A percentile compares a stretch with the other conserved stretches of the same genome.
phyloP scores from a whole-genome alignment of 2,888 invertebrate species.

The Polyploca ridens region DNA sequence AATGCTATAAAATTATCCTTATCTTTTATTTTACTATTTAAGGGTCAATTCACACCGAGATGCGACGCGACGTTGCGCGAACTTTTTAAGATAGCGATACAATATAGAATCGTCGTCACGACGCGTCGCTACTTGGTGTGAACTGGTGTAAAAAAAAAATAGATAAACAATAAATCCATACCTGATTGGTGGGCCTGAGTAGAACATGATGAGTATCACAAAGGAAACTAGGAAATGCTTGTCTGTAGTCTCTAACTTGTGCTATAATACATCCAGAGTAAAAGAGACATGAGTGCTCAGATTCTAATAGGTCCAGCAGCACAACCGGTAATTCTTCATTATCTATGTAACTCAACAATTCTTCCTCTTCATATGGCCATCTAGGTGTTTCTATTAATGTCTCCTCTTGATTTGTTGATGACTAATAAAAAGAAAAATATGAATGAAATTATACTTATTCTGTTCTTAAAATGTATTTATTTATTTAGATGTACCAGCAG shows the following conservation, averaged over 20 bases:
- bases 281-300: constrained; percentile 93
- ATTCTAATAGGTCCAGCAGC: constrained; percentile 92
- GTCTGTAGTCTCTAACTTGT: constrained; percentile 95
- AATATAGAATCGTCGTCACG: too few species aligned
- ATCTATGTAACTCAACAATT: constrained; percentile 94
- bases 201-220: constrained; percentile 95
- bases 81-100: too few species aligned
- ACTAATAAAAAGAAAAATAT: constrained; percentile 32
- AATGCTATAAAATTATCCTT: too few species aligned
- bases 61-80: too few species aligned
- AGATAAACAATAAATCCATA: constrained; percentile 73
- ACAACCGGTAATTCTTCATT: constrained; percentile 95
- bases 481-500: too few species aligned
- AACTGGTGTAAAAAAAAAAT: constrained; percentile 53
- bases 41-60: too few species aligned
- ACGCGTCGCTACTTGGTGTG: too few species aligned
- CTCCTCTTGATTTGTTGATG: constrained; percentile 80
- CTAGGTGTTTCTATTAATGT: constrained; percentile 90
- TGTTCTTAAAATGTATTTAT: too few species aligned
- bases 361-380: constrained; percentile 96
- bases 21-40: too few species aligned
- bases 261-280: constrained; percentile 96
- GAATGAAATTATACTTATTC: too few species aligned
- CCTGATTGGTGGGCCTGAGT: constrained; percentile 94
- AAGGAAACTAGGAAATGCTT: constrained; percentile 90